A percentile compares a stretch with the other conserved stretches of the same genome.
Conservation (phyloP, 2,113 vertebrate genomes). For the Seriola aureovittata region DNA sequence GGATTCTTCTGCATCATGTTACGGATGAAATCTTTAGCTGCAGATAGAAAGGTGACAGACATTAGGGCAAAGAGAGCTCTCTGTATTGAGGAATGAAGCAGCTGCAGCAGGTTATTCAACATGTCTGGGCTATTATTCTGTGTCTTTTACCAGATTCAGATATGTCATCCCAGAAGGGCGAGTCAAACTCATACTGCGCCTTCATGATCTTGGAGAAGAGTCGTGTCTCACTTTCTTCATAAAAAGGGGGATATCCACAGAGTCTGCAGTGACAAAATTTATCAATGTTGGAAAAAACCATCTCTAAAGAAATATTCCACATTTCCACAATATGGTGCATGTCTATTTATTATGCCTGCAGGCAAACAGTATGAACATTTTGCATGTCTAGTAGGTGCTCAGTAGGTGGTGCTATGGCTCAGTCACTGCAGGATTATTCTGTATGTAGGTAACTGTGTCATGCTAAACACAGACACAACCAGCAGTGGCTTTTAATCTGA, state of each 20-base stretch:
- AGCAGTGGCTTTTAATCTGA: conserved; percentile 27
- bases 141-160: conserved; percentile 91
- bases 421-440: background rate
- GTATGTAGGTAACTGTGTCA: conserved; percentile 21
- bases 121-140: background rate
- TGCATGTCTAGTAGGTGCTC: background rate
- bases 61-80: background rate
- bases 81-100: background rate
- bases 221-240: conserved; percentile 94
- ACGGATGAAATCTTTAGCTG: conserved; percentile 96
- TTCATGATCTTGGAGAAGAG: conserved; percentile 98
- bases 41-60: background rate
- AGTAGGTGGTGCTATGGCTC: conserved; percentile 47
- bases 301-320: too few relatives aligned
- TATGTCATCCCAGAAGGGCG: conserved; percentile 97
- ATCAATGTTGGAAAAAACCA: background rate
- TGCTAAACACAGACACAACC: background rate
- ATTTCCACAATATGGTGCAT: too few relatives aligned
- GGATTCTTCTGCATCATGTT: conserved; percentile 96
- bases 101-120: too few relatives aligned
- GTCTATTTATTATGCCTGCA: background rate
- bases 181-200: conserved; percentile 96
- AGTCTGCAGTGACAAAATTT: conserved; percentile 81
- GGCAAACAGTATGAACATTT: background rate
- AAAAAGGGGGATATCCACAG: conserved; percentile 97